Evolutionary conservation across 2,797 vertebrate genomes (phyloP), one percentile per base, ranked within the genome.

Genomic region (Argya squamiceps): DNA sequence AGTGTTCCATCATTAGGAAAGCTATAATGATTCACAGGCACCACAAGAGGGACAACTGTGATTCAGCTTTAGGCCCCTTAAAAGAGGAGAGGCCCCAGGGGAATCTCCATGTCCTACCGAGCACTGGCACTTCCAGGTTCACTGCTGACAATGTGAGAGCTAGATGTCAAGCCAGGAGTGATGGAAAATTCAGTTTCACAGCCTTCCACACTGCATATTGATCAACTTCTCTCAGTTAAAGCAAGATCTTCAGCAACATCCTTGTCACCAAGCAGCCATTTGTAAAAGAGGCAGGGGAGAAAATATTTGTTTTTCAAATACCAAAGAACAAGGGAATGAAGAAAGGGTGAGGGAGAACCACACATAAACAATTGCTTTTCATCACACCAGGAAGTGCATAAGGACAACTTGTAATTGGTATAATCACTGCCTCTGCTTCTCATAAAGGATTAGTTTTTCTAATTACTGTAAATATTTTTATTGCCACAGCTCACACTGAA

Each of bases 401-500:
- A 91, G 60, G 82, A 94, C 78, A 91, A 83, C 46, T 30, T 83
- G 15, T 71, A 95, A 93, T 78, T 87, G 82, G 64, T 59, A 83
- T 83, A 94, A 95, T 93, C 81, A 74, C 87, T 86, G 86, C 77
- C 79, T 85, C 63, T 58, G 79, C 37, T 94, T 91, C 91, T 86
- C 73, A 74, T 63, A 88, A 95, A 92, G 78, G 67, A 97, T 85
- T 91, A 43, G 43, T 74, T 97, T 94, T 91, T 87, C 78, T 93
- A 96, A 93, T 71, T 86, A 96, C 77, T 76, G 73, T 73, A 92
- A 92, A 90, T 92, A 88, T 85, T 94, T 97, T 92, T 76, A 90
- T 81, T 93, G 89, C 79, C 89, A 79, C 73, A 89, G 68, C 64
- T 92, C 55, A 21, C 52, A 65, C 58, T 86, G 82, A 75, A 44